Evolutionary conservation across 2,888 invertebrate species (phyloP).

Genomic region (Alitta virens): DNA sequence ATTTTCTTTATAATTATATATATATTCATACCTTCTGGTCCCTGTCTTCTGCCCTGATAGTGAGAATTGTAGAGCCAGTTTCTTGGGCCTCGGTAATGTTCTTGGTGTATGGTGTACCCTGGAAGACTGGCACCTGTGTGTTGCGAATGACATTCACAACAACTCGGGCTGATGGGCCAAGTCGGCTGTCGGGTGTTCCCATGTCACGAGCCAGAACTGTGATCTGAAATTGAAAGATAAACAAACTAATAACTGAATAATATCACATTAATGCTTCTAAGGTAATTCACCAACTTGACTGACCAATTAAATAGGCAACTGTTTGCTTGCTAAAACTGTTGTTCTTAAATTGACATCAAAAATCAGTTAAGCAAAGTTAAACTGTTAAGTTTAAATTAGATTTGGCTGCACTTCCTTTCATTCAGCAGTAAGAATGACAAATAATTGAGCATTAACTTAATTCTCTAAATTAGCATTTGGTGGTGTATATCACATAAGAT

Average conservation of each 20-base stretch:
- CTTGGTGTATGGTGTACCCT: conserved; percentile 13
- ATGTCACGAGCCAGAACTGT: conserved; percentile 22
- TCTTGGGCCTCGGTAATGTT: conserved; percentile 19
- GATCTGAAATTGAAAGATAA: conserved; percentile 11
- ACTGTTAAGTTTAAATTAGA: too few species aligned
- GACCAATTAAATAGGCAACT: background rate
- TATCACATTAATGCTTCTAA: background rate
- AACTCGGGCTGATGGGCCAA: conserved; percentile 26
- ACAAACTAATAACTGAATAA: background rate
- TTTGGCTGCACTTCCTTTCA: too few species aligned
- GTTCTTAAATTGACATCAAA: too few species aligned
- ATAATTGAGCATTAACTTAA: too few species aligned
- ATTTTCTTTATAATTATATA: too few species aligned
- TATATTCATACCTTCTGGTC: conserved; percentile 22
- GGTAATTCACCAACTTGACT: background rate
- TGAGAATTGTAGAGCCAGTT: conserved; percentile 16
- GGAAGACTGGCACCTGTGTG: conserved; percentile 36
- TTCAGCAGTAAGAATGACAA: too few species aligned
- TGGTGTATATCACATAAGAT: too few species aligned
- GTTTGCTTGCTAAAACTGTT: too few species aligned
- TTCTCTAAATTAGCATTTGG: too few species aligned
- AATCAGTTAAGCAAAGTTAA: too few species aligned
- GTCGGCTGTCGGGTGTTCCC: conserved; percentile 18
- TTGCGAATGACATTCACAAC: conserved; percentile 40
- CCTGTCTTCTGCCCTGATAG: conserved; percentile 24